Evolutionary conservation across 2,113 vertebrate genomes (phyloP), one percentile per base, ranked within the genome.

Genomic region (Chionomys nivalis): DNA sequence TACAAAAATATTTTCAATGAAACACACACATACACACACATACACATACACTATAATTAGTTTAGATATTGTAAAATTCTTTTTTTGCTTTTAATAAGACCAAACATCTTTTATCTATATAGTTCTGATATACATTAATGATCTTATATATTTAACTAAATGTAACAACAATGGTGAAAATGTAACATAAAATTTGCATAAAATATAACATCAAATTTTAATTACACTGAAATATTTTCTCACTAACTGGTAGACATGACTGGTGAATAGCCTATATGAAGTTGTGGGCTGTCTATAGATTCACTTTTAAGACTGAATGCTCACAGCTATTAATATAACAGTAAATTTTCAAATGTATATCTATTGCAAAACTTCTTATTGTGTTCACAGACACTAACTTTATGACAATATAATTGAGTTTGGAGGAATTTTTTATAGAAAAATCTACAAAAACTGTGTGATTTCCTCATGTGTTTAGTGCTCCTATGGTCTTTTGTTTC

Each of bases 71-170:
- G n/a, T 17, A 72, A n/a, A 58, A 19, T 58, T 58, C 0, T 58
- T 21, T 21, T 19, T 58, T 58, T 58, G 1, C 55, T 58, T 97
- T 95, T 97, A 97, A 95, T 93, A 90, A 98, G 75, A 89, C 91
- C 97, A 86, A 98, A 73, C 65, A 94, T 47, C 70, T 98, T 98
- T 98, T 97, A 97, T 98, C 97, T 96, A 98, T 77, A 95, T 95
- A 87, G 95, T 95, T 87, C 44, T 97, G 95, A 97, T 95, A 96
- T 44, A 97, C 96, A 98, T 94, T 47, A 98, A 87, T 28, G 73
- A 88, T 95, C 87, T 93, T 93, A 92, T 49, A 88, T 73, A 98
- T 79, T 78, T 97, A 93, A 93, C 89, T 91, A 92, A 97, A 92
- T 94, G 70, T 96, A 97, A 0, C 73, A 58, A 58, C 55, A 97